phyloP scores from a whole-genome alignment of 2,888 invertebrate species.

The Toxonevra muliebris region DNA sequence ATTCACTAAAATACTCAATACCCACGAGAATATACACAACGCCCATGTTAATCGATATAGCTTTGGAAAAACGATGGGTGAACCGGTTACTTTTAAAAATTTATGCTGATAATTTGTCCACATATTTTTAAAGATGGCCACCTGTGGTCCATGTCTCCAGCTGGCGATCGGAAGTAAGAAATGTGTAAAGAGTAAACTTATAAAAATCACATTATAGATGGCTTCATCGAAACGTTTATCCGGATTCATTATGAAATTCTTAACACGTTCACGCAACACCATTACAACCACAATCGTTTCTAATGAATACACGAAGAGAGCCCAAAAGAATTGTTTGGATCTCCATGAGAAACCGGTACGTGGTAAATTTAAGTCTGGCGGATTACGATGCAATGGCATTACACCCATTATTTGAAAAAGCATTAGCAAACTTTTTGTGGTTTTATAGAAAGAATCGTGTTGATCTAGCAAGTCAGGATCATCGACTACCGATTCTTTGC shows the following conservation, averaged over 20 bases:
- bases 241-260: constrained; percentile 68
- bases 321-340: constrained; percentile 75
- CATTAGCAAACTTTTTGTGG: constrained; percentile 75
- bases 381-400: constrained; percentile 77
- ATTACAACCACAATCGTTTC: constrained; percentile 70
- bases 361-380: constrained; percentile 66
- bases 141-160: constrained; percentile 76
- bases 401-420: constrained; percentile 80
- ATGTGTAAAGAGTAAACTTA: constrained; percentile 77
- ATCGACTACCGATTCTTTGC: constrained; percentile 65
- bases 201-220: constrained; percentile 78
- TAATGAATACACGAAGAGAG: constrained; percentile 71
- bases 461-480: constrained; percentile 71
- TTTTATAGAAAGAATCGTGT: constrained; percentile 76
- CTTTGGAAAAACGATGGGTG: constrained; percentile 73
- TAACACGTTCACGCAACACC: constrained; percentile 68
- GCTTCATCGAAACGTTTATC: constrained; percentile 79
- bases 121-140: constrained; percentile 81
- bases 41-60: constrained; percentile 72
- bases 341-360: constrained; percentile 73
- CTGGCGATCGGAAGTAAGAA: constrained; percentile 75
- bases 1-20: constrained; percentile 72
- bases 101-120: constrained; percentile 79
- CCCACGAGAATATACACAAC: constrained; percentile 75
- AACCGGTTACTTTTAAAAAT: constrained; percentile 65